Conservation (phyloP, 2,113 vertebrate genomes). For the Polypterus senegalus region DNA sequence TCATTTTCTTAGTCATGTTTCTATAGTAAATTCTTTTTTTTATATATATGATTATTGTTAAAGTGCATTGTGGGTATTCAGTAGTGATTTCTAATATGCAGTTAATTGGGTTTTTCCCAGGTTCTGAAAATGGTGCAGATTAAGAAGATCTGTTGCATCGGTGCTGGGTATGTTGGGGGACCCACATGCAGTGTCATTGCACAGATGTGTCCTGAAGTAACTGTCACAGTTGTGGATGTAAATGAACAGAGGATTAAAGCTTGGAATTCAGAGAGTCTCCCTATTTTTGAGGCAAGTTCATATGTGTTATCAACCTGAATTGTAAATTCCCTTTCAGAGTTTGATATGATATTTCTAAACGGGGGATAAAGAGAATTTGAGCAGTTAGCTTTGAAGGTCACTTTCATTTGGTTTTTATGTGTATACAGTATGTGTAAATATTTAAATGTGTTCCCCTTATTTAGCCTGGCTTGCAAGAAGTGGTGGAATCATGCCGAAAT, state of each 20-base stretch:
- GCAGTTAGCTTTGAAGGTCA: not conserved
- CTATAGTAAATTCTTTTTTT: no score
- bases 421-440: no score
- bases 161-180: conserved; percentile 14
- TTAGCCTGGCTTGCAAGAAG: conserved; percentile 16
- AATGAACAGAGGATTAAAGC: conserved; percentile 10
- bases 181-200: conserved; percentile 16
- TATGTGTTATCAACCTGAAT: not conserved
- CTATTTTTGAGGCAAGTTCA: conserved; percentile 21
- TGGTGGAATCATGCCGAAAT: conserved; percentile 19
- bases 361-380: not conserved
- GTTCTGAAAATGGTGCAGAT: conserved; percentile 1
- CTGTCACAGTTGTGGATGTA: conserved; percentile 15
- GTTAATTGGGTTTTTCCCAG: no score
- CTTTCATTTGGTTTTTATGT: no score
- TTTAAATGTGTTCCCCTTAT: no score
- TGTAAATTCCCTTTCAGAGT: not conserved
- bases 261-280: conserved; percentile 19
- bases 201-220: conserved; percentile 17
- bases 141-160: conserved; percentile 13
- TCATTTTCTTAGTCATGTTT: no score
- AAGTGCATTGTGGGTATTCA: no score
- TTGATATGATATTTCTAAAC: no score
- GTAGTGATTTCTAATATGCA: no score
- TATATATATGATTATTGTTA: no score